Conservation (phyloP, 1,140 invertebrate species). For the Drosophila yakuba region DNA sequence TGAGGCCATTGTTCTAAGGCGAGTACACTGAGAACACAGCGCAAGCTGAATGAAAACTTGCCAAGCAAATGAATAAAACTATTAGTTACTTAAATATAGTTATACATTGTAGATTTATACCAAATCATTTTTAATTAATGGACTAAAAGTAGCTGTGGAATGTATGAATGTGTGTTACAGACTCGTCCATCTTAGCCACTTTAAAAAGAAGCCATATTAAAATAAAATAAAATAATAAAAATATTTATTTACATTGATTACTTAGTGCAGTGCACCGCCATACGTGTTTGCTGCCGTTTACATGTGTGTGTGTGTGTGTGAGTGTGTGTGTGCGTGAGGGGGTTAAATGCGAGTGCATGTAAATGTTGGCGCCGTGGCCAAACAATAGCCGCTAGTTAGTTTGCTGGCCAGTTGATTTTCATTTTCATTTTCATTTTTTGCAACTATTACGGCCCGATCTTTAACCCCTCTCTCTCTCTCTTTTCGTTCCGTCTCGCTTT, state of each 20-base stretch:
- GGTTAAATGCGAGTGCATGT: constrained; percentile 48
- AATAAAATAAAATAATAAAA: no score
- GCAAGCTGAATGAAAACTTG: neutral
- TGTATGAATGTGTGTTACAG: no score
- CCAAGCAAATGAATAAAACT: neutral
- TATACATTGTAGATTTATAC: no score
- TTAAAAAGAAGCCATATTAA: no score
- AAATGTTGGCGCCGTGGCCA: constrained; percentile 55
- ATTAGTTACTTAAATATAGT: no score
- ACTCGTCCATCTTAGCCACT: no score
- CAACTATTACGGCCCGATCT: constrained; percentile 40
- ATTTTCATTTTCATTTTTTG: constrained; percentile 22
- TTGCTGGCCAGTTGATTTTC: constrained; percentile 40
- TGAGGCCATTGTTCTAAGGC: constrained; percentile 78
- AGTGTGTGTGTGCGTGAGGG: neutral
- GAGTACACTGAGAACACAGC: neutral
- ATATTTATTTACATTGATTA: neutral
- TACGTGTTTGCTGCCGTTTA: neutral
- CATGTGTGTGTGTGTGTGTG: neutral
- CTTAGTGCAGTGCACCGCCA: constrained; percentile 11
- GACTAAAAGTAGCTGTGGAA: neutral
- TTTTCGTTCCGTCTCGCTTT: neutral
- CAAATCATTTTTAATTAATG: no score
- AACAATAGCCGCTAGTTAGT: constrained; percentile 79
- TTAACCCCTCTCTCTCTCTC: neutral